Base-by-base conservation (phyloP, 2,797 vertebrate genomes). In the Toxotes lorentzi region DNA sequence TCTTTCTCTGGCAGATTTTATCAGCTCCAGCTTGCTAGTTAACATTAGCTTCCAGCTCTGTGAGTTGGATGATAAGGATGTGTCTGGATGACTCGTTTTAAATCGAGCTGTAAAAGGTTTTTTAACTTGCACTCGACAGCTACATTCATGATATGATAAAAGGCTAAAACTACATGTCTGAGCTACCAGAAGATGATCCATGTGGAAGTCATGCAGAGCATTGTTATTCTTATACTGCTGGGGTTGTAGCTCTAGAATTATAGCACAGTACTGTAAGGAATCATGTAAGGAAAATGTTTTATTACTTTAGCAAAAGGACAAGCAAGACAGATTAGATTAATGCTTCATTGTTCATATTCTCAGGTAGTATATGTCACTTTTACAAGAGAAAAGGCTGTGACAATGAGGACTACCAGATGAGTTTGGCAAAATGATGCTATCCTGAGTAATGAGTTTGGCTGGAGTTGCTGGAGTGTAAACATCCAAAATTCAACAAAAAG, bases 381-480 rank as follows among this genome's bases (percentile, higher is more conserved):
- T 53, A 24, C 23, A 24, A 13, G 50, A 53, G 43, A 45, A 24
- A 30, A 54, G 24, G 6, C 51, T 54, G 27, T 54, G 51, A 12
- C 51, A 54, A 12, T 27, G 24, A 54, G 2, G 13, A 14, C 51
- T 27, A 54, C 8, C 24, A 30, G 27, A 54, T 30, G 24, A 54
- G 14, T 54, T 54, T 30, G 53, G 53, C 24, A 54, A 54, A 54
- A 17, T 54, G 13, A 54, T 30, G 53, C 24, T 30, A 54, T 54
- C 24, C 30, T 56, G 54, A 32, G 54, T 56, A 56, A 34, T 56
- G 54, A 32, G 54, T 56, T 56, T 56, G 17, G 54, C 54, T 32
- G 54, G 3, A 12, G 17, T 21, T n/a, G 56, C 56, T 58, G 10
- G 32, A 58, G 32, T 58, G 17, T 58, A 35, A 58, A 58, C 32